Evolutionary conservation across 2,113 vertebrate genomes (phyloP), one percentile per base, ranked within the genome.

Genomic region (Herpailurus yagouaroundi): DNA sequence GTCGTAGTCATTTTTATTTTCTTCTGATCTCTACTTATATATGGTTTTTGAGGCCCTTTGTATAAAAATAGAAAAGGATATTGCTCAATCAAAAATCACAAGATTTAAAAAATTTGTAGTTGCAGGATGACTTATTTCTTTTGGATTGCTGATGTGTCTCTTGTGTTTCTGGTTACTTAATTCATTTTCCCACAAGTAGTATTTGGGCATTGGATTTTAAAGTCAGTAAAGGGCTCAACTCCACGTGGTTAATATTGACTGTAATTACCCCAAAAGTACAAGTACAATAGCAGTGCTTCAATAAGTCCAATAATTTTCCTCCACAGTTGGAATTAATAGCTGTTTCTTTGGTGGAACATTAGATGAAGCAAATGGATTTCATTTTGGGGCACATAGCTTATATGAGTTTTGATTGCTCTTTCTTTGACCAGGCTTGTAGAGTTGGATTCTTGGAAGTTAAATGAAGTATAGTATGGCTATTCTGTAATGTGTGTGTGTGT

Each of bases 171-270:
- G 11, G 14, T 79, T 38, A 90, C 45, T 91, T 63, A 55, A 5
- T 64, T 92, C 2, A n/a, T 79, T 96, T 94, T 73, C 45, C 45
- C 31, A 64, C 76, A 68, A 93, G 33, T 71, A 63, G 60, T 77
- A n/a, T 91, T 66, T 64, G 29, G 29, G n/a, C 31, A 73, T 85
- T 80, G 94, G 92, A 63, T 96, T 55, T 94, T 93, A 71, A 89
- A 71, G 16, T 79, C 36, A 79, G 11, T 77, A 33, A 68, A 69
- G 80, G 25, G 25, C 38, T 76, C 84, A 84, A 63, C 5, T 85
- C 38, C 18, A 38, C 8, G 7, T 80, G 48, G 23, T 86, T 86
- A 71, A 52, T 85, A 55, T 31, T 71, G 55, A 77, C 8, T 69
- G 52, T 41, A 13, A 63, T 85, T 50, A 80, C 9, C n/a, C 73